A percentile compares a stretch with the other conserved stretches of the same genome.
Evolutionary conservation across 2,888 invertebrate species (phyloP).

Genomic region (Thelaira solivaga): DNA sequence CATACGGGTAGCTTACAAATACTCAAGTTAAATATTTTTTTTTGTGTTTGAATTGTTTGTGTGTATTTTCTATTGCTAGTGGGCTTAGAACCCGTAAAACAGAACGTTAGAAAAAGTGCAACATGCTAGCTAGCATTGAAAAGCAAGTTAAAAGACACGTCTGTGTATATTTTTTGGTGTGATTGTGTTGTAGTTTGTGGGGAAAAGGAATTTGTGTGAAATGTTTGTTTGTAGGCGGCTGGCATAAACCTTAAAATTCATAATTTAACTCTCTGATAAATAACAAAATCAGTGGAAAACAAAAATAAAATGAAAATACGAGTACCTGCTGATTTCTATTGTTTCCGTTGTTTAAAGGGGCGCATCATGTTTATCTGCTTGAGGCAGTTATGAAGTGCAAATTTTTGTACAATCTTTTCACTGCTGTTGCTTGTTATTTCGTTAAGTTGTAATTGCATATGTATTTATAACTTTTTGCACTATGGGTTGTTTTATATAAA

Average conservation of each 20-base stretch:
- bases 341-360: conserved; percentile 41
- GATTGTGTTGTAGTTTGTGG: background rate
- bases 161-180: background rate
- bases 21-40: background rate
- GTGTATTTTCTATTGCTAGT: background rate
- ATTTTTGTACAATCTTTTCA: conserved; percentile 26
- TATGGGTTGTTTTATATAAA: background rate
- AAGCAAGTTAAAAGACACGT: conserved; percentile 8
- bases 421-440: background rate
- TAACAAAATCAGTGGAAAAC: background rate
- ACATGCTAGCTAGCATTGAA: conserved; percentile 38
- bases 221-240: background rate
- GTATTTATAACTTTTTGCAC: too few relatives aligned
- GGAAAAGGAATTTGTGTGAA: background rate
- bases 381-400: conserved; percentile 55
- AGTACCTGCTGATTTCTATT: conserved; percentile 58
- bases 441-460: too few relatives aligned
- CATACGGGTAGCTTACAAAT: conserved; percentile 1
- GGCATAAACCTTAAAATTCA: conserved; percentile 41
- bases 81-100: background rate
- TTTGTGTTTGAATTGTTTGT: background rate
- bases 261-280: conserved; percentile 23
- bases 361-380: conserved; percentile 53
- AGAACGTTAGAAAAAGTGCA: conserved; percentile 5
- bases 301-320: conserved; percentile 15